These are phyloP conservation scores for Agonum fuliginosum DNA, from an alignment of 2,888 invertebrate species.

Conservation along the genomic window DNA sequence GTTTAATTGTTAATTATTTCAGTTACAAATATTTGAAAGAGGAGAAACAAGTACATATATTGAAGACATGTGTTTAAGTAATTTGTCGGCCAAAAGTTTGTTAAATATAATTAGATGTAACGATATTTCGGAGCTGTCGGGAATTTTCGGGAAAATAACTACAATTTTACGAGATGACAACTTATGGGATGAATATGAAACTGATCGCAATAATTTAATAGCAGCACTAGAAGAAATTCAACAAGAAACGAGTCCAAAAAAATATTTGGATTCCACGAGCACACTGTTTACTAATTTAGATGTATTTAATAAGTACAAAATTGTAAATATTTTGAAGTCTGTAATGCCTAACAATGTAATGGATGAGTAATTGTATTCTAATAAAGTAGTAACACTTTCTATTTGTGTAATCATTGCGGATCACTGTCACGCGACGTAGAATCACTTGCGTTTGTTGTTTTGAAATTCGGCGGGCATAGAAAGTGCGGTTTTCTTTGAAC, in stretches of 20 bases:
- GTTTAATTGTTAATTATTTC: slow-evolving; percentile 60
- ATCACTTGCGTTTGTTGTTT: too few species aligned
- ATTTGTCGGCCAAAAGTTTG: slow-evolving; percentile 35
- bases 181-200: neutral
- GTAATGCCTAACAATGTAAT: neutral
- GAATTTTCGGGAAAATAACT: slow-evolving; percentile 6
- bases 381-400: neutral
- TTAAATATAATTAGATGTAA: neutral
- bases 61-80: slow-evolving; percentile 71
- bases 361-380: neutral
- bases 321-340: slow-evolving; percentile 18
- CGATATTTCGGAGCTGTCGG: neutral
- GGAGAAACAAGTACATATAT: slow-evolving; percentile 78
- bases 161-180: slow-evolving; percentile 8
- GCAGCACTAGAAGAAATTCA: neutral
- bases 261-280: neutral
- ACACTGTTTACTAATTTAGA: neutral
- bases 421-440: too few species aligned
- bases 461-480: neutral
- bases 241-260: neutral
- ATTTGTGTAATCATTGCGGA: neutral
- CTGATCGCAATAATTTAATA: slow-evolving; percentile 4
- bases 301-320: slow-evolving; percentile 9
- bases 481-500: too few species aligned
- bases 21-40: slow-evolving; percentile 77